Evolutionary conservation across 53 echinoderm and acorn worm species (phyloP).

Genomic region (Luidia sarsii): DNA sequence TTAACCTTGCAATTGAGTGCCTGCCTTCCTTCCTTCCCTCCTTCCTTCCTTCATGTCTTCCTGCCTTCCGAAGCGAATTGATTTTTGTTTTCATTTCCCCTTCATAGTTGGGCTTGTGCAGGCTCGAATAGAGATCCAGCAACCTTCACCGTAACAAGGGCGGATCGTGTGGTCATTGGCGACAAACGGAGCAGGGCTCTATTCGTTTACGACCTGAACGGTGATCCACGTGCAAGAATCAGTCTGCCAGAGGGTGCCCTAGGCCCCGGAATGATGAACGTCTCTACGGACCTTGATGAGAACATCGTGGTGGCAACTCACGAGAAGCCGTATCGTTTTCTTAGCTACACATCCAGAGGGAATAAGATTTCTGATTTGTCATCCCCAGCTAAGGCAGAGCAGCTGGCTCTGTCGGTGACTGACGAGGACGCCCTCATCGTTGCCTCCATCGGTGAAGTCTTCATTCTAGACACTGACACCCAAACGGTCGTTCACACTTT

Average conservation of each 20-base stretch:
- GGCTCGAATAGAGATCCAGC: neutral
- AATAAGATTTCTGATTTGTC: neutral
- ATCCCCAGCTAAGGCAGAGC: neutral
- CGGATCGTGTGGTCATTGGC: constrained; percentile 5
- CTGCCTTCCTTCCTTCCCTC: neutral
- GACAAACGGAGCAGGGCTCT: neutral
- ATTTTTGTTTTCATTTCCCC: no score
- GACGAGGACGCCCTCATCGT: neutral
- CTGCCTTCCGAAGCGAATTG: no score
- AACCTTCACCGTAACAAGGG: neutral
- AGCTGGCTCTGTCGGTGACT: constrained; percentile 10
- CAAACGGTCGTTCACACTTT: neutral
- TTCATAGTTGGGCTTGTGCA: constrained; percentile 9
- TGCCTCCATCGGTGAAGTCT: neutral
- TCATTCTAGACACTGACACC: no score
- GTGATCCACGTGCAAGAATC: neutral
- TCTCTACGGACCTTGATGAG: neutral
- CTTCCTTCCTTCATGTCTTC: no score
- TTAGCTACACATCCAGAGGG: constrained; percentile 1
- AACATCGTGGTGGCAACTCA: constrained; percentile 12
- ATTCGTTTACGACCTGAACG: constrained; percentile 1
- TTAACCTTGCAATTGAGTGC: no score
- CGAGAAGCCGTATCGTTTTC: neutral
- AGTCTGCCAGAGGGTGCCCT: neutral
- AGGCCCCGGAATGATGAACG: constrained; percentile 13